Evolutionary conservation across 2,113 vertebrate species (phyloP), one percentile per base, ranked within the genome.

Genomic region (Epinephelus cyanopodus): DNA sequence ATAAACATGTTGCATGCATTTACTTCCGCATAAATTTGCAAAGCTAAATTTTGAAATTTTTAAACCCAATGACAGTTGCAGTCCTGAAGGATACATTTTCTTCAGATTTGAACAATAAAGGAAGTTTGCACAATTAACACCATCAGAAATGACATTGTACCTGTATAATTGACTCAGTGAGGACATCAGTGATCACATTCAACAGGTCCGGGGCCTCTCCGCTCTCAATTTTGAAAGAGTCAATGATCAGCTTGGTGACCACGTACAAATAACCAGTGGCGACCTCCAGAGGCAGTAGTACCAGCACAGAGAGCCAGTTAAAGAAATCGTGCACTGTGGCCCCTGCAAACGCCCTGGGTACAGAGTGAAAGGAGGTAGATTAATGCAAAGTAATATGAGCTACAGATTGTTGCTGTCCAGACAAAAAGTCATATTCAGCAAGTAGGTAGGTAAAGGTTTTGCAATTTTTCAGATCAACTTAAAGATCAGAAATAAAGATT

Each of bases 251-350:
- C 50, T 88, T 94, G 42, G 97, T 97, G 71, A 99, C 90, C 13
- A 23, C 12, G 72, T 92, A 98, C 88, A 99, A 91, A 92, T 98
- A 99, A 12, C 96, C 94, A 29, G 95, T 90, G 71, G 94, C 91
- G 0, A 95, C 93, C 91, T 99, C 98, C 83, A 99, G 25, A 0
- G 98, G 98, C 90, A 99, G 54, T 13, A 99, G 93, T 0, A 96
- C 95, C 60, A 99, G 83, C 58, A 99, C 98, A 0, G 98, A 98
- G 0, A 99, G 96, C 97, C 98, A 99, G 94, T 99, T 99, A 87
- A 99, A 99, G 93, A 98, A 99, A 91, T 99, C 98, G 0, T 99
- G 98, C 25, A 99, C 96, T 0, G 98, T 99, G 70, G 98, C 98
- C 1, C 96, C 98, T 0, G 97, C 98, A 90, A 99, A 99, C 18